These are phyloP conservation scores for Lutjanus campechanus DNA, from an alignment of 2,797 vertebrate species.

Conservation along the genomic window DNA sequence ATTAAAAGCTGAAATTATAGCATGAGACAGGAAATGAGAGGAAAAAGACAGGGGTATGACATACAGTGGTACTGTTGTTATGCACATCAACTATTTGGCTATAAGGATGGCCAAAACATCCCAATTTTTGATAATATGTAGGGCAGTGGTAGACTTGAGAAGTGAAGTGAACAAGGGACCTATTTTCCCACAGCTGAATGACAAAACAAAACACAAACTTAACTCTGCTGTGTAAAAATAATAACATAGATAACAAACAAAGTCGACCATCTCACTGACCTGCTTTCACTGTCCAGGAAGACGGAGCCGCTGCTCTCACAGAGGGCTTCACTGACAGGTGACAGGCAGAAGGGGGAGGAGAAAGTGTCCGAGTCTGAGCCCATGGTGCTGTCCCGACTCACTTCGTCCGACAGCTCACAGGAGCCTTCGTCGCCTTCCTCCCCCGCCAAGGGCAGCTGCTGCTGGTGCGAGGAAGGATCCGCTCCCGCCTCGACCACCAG, in stretches of 20 bases:
- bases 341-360: constrained; percentile 97
- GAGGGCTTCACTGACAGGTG: constrained; percentile 94
- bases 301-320: constrained; percentile 91
- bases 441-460: constrained; percentile 61
- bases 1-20: no score
- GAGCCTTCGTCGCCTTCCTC: constrained; percentile 92
- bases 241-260: neutral
- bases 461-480: constrained; percentile 67
- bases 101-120: neutral
- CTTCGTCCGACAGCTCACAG: constrained; percentile 93
- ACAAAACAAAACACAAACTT: neutral
- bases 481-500: constrained; percentile 56
- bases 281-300: constrained; percentile 93
- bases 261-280: constrained; percentile 76
- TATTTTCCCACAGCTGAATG: neutral
- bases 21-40: neutral
- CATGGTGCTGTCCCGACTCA: constrained; percentile 96
- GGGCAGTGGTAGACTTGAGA: neutral
- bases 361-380: constrained; percentile 97
- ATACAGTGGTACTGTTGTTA: neutral
- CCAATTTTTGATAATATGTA: neutral
- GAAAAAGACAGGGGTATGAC: neutral
- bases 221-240: neutral
- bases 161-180: neutral
- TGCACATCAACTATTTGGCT: neutral